Conservation (phyloP, 2,888 invertebrate species). For the Molanna angustata region DNA sequence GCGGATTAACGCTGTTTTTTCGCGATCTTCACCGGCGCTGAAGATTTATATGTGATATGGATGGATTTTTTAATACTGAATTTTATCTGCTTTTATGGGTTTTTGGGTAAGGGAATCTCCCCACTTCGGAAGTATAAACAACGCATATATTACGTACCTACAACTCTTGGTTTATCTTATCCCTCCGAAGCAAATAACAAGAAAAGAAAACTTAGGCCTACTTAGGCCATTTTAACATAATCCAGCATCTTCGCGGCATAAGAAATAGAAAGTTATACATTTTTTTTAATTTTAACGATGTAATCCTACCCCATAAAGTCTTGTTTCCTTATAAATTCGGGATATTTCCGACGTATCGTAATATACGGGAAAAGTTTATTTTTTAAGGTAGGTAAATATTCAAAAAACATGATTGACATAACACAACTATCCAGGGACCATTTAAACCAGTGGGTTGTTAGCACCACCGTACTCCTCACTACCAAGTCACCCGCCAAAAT, state of each 20-base stretch:
- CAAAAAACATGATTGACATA: too few relatives aligned
- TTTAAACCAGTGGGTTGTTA: too few relatives aligned
- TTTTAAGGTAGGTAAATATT: too few relatives aligned
- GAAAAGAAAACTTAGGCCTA: not conserved
- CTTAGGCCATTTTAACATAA: conserved; percentile 4
- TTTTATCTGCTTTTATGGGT: conserved; percentile 14
- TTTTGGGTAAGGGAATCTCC: conserved; percentile 8
- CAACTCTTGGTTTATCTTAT: not conserved
- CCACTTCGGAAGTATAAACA: conserved; percentile 8
- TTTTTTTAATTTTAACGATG: not conserved
- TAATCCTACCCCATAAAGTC: not conserved
- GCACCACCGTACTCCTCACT: too few relatives aligned
- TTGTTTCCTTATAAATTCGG: too few relatives aligned
- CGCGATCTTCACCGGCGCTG: conserved; percentile 4
- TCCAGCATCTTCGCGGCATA: not conserved
- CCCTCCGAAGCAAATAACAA: conserved; percentile 6
- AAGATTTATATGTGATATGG: conserved; percentile 12
- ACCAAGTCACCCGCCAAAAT: too few relatives aligned
- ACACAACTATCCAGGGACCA: too few relatives aligned
- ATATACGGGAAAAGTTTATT: too few relatives aligned
- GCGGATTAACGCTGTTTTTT: conserved; percentile 2
- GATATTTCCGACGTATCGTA: too few relatives aligned
- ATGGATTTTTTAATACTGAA: conserved; percentile 13
- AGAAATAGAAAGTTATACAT: not conserved
- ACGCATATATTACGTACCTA: conserved; percentile 9